A percentile compares a stretch with the other conserved stretches of the same genome.
phyloP scores from a whole-genome alignment of 1,140 invertebrate species.

The Drosophila willistoni region DNA sequence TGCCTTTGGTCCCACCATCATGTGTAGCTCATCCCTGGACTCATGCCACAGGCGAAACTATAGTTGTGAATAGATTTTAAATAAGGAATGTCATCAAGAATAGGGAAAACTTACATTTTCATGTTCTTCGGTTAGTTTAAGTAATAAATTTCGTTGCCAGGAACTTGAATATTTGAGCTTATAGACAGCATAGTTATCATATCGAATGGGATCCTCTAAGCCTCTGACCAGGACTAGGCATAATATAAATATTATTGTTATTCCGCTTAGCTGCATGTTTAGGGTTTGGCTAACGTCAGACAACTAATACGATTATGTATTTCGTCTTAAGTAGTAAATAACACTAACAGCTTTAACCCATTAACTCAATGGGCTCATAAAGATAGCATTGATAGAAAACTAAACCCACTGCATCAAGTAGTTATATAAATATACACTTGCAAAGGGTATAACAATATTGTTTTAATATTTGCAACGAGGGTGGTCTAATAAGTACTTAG shows the following conservation, averaged over 20 bases:
- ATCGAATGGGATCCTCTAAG: conserved; percentile 45
- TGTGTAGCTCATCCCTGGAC: conserved; percentile 39
- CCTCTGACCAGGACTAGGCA: conserved; percentile 9
- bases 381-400: neutral
- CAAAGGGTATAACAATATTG: too few relatives aligned
- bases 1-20: conserved; percentile 59
- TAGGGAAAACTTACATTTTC: conserved; percentile 37
- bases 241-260: neutral
- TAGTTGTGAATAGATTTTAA: neutral
- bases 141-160: conserved; percentile 39
- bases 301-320: conserved; percentile 28
- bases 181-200: conserved; percentile 63
- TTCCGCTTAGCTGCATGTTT: conserved; percentile 37
- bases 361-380: neutral
- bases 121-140: conserved; percentile 25
- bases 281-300: neutral
- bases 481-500: too few relatives aligned
- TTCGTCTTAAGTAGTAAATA: too few relatives aligned
- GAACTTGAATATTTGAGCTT: conserved; percentile 46
- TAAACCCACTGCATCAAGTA: neutral
- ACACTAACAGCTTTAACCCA: neutral
- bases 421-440: too few relatives aligned
- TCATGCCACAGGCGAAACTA: conserved; percentile 64
- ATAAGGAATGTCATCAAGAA: too few relatives aligned
- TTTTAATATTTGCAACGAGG: too few relatives aligned